Evolutionary conservation across 2,113 vertebrate genomes (phyloP), one percentile per base, ranked within the genome.

Genomic region (Elgaria multicarinata): DNA sequence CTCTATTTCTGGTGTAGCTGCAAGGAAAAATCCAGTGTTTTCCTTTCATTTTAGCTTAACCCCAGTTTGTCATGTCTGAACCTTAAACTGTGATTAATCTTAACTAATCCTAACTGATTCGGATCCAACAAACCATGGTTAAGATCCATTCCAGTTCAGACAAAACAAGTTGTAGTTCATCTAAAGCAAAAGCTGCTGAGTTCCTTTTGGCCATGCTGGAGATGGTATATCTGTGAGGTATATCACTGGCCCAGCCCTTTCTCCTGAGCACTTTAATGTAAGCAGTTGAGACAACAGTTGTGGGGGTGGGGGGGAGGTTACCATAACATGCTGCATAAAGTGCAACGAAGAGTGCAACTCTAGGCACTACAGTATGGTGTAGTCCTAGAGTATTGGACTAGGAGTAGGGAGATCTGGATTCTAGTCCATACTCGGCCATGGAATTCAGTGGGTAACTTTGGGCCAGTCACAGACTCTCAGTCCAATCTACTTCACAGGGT

Each of bases 161-260:
- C 16, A 50, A 24, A 85, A n/a, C 16, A 85, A 85, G 22, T 13
- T 31, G 46, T 31, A 50, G 26, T 79, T 53, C 13, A 79, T 55
- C 12, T 55, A 79, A 79, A 79, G 14, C 16, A 33, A 69, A 22
- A 67, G 66, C 64, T 66, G 31, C 78, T 33, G 42, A 16, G 4
- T 18, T 64, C 39, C 39, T 62, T 28, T 22, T 50, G 67, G 66
- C 66, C 44, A 46, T 83, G 4, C 33, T 44, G 58, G 26, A 85
- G 31, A 24, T n/a, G 22, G 66, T 76, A 36, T 13, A 14, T 26
- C 9, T 67, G 28, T 80, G 42, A 6, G 50, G 36, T 44, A 28
- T 50, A 75, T 75, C 0, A 88, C 20, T 78, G 3, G 9, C 0
- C 0, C 0, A 14, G 31, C 28, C 36, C 1, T 85, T 0, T 0